phyloP scores from a whole-genome alignment of 1,140 invertebrate species.

The Lordiphosa stackelbergi region DNA sequence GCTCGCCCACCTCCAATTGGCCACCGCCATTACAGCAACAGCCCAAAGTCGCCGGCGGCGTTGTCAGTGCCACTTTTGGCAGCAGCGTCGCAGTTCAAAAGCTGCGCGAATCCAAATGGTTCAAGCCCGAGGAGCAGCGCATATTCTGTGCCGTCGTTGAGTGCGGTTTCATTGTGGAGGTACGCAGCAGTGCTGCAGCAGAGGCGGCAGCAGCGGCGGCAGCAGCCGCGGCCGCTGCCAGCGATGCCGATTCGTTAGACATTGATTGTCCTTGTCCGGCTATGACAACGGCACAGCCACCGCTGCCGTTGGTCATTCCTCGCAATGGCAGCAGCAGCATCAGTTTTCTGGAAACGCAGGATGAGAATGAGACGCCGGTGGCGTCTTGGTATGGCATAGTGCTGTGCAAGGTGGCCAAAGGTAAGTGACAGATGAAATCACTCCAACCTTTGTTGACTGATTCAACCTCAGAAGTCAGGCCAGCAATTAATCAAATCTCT shows the following conservation, averaged over 20 bases:
- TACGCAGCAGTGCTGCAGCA: slow-evolving; percentile 77
- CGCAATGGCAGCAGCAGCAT: slow-evolving; percentile 63
- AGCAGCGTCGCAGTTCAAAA: slow-evolving; percentile 83
- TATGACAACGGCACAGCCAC: slow-evolving; percentile 25
- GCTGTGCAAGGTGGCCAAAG: slow-evolving; percentile 83
- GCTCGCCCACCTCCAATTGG: slow-evolving; percentile 64
- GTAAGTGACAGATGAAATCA: slow-evolving; percentile 75
- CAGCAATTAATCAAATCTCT: slow-evolving; percentile 59
- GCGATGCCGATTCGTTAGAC: slow-evolving; percentile 48
- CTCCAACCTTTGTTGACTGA: slow-evolving; percentile 39
- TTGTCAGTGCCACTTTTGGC: slow-evolving; percentile 78
- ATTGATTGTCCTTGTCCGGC: slow-evolving; percentile 52
- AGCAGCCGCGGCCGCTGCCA: slow-evolving; percentile 41
- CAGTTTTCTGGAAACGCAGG: slow-evolving; percentile 63
- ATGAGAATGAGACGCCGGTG: slow-evolving; percentile 71
- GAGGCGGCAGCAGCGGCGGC: slow-evolving; percentile 46
- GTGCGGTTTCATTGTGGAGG: slow-evolving; percentile 83
- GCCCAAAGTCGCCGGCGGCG: slow-evolving; percentile 26
- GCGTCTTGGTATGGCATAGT: slow-evolving; percentile 80
- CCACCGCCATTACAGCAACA: slow-evolving; percentile 58
- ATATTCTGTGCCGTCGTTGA: slow-evolving; percentile 83
- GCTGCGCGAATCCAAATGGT: slow-evolving; percentile 84
- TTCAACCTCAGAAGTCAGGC: slow-evolving; percentile 48
- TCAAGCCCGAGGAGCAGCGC: slow-evolving; percentile 81
- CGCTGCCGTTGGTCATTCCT: slow-evolving; percentile 48